These are phyloP conservation scores for Pocillopora meandrina DNA, from an alignment of 92 coral and sea anemone species.

Conservation along the genomic window DNA sequence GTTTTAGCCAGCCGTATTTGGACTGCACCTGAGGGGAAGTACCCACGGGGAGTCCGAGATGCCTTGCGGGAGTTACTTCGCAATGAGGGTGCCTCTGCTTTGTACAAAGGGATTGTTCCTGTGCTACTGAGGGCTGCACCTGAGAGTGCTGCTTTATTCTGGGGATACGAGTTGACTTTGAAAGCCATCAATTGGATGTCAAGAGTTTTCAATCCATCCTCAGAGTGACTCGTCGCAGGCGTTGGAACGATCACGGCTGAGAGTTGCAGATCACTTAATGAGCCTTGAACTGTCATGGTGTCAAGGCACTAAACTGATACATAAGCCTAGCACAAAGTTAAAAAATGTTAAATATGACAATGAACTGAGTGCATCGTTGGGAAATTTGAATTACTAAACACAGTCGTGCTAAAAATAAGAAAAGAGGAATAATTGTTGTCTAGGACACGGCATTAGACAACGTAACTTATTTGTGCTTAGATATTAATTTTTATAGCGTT, in stretches of 20 bases:
- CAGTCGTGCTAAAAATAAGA: no score
- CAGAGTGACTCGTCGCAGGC: not conserved
- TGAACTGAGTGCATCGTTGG: no score
- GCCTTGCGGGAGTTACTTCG: constrained; percentile 59
- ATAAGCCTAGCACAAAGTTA: no score
- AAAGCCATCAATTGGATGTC: constrained; percentile 74
- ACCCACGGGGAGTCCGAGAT: constrained; percentile 79
- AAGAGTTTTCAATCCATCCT: constrained; percentile 4
- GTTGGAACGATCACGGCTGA: not conserved
- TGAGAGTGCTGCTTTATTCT: constrained; percentile 75
- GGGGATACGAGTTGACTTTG: constrained; percentile 86
- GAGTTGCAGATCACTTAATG: not conserved
- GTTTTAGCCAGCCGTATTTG: constrained; percentile 79
- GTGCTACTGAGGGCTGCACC: constrained; percentile 83
- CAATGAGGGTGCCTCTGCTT: constrained; percentile 66
- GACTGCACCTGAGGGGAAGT: constrained; percentile 82
- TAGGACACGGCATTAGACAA: no score
- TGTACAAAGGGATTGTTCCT: constrained; percentile 82
- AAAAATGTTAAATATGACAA: no score
- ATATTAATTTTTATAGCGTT: no score
- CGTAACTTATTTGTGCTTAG: no score
- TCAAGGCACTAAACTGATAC: not conserved
- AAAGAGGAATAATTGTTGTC: no score
- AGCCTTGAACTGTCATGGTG: not conserved
- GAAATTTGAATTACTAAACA: no score